A percentile compares a stretch with the other conserved stretches of the same genome.
phyloP scores from a whole-genome alignment of 2,888 invertebrate genomes.

The Dione juno region DNA sequence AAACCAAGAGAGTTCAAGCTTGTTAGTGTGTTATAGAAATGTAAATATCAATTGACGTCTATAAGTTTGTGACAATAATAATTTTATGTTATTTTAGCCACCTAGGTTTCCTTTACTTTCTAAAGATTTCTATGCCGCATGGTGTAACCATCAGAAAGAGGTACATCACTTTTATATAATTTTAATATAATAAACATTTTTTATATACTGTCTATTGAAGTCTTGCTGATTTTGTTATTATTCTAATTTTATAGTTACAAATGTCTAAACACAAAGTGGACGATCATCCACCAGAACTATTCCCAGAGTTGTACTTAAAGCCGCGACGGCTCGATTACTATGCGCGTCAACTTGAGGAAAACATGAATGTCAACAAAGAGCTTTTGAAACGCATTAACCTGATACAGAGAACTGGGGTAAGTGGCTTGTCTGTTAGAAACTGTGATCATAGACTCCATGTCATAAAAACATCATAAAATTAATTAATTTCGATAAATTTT shows the following conservation, averaged over 20 bases:
- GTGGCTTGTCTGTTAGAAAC: slow-evolving; percentile 33
- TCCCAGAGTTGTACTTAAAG: slow-evolving; percentile 81
- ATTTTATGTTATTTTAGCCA: slow-evolving; percentile 54
- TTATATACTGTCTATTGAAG: not conserved
- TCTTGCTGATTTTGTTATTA: not conserved
- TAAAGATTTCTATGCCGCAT: slow-evolving; percentile 65
- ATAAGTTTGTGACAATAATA: no score
- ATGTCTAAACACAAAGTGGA: slow-evolving; percentile 73
- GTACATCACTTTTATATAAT: slow-evolving; percentile 49
- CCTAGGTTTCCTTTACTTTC: slow-evolving; percentile 68
- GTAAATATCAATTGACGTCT: not conserved
- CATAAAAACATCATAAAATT: no score
- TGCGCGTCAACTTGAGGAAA: slow-evolving; percentile 69
- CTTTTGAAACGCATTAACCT: slow-evolving; percentile 83
- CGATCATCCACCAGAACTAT: slow-evolving; percentile 79
- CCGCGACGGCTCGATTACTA: slow-evolving; percentile 77
- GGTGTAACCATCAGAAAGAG: slow-evolving; percentile 77
- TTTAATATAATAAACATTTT: not conserved
- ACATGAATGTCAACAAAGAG: slow-evolving; percentile 82
- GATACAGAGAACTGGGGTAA: slow-evolving; percentile 84
- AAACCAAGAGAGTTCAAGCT: slow-evolving; percentile 68
- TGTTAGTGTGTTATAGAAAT: slow-evolving; percentile 52
- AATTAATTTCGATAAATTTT: no score
- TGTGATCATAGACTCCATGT: not conserved
- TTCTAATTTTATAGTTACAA: slow-evolving; percentile 59